phyloP scores from a whole-genome alignment of 1,140 invertebrate species.

The roundworm (Caenorhabditis elegans) region DNA sequence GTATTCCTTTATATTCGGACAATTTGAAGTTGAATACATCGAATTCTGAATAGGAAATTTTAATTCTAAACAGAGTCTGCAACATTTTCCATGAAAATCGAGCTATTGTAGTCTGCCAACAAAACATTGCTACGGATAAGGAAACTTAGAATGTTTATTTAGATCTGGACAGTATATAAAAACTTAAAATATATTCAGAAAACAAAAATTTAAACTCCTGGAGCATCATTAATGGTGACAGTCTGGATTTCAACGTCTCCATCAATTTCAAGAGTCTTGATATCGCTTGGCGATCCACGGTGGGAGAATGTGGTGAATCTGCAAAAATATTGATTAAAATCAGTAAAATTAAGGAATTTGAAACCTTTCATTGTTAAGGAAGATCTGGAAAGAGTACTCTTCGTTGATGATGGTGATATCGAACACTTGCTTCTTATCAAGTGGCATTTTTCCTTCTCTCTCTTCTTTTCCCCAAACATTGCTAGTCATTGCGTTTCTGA shows the following conservation, averaged over 20 bases:
- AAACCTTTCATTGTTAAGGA: slow-evolving; percentile 49
- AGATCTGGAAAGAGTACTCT: slow-evolving; percentile 51
- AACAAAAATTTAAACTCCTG: slow-evolving; percentile 35
- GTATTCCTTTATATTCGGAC: no score
- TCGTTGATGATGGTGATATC: slow-evolving; percentile 65
- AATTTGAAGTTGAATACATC: no score
- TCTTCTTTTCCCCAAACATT: slow-evolving; percentile 63
- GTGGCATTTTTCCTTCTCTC: slow-evolving; percentile 60
- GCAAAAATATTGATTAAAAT: not conserved
- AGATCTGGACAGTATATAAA: no score
- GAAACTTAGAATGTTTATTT: no score
- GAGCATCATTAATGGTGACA: slow-evolving; percentile 48
- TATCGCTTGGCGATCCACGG: slow-evolving; percentile 47
- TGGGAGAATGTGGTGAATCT: slow-evolving; percentile 48
- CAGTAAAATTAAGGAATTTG: not conserved
- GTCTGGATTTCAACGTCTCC: slow-evolving; percentile 52
- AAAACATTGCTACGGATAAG: no score
- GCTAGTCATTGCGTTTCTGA: slow-evolving; percentile 61
- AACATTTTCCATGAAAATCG: no score
- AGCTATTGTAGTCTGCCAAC: no score
- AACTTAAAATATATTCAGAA: not conserved
- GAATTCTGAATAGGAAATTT: no score
- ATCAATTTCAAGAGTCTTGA: slow-evolving; percentile 53
- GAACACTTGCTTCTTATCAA: slow-evolving; percentile 64
- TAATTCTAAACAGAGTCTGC: no score